phyloP scores from a whole-genome alignment of 1,140 invertebrate species.

The Euwallacea similis region DNA sequence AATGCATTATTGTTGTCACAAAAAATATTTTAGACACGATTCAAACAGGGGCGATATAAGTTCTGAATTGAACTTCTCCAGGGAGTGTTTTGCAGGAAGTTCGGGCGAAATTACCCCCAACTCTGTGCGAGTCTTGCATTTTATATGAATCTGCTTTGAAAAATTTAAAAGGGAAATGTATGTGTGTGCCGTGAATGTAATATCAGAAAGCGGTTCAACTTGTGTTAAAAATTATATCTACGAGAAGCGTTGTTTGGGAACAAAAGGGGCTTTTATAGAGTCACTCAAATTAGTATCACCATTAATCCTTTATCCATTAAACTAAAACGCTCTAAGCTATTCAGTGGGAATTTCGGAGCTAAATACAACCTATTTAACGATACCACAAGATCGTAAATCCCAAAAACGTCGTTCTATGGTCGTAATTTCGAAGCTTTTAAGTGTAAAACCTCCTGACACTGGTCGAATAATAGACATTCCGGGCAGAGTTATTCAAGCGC shows the following conservation, averaged over 20 bases:
- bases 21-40: not conserved
- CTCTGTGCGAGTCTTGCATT: not conserved
- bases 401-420: not conserved
- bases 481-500: not conserved
- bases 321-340: not conserved
- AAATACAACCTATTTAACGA: slow-evolving; percentile 3
- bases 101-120: not conserved
- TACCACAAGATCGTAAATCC: slow-evolving; percentile 1
- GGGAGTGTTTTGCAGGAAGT: too few relatives aligned
- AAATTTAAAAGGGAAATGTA: too few relatives aligned
- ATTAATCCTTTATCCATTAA: not conserved
- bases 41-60: too few relatives aligned
- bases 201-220: too few relatives aligned
- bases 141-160: not conserved
- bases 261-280: too few relatives aligned
- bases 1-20: not conserved
- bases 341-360: not conserved
- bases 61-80: too few relatives aligned
- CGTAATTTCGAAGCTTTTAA: not conserved
- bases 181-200: too few relatives aligned
- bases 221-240: too few relatives aligned
- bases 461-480: not conserved
- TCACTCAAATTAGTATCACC: not conserved
- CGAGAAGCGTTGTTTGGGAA: too few relatives aligned
- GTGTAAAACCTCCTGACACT: not conserved